These are phyloP conservation scores for Ophthalmolycus amberensis DNA, from an alignment of 2,113 vertebrate genomes.

Conservation along the genomic window DNA sequence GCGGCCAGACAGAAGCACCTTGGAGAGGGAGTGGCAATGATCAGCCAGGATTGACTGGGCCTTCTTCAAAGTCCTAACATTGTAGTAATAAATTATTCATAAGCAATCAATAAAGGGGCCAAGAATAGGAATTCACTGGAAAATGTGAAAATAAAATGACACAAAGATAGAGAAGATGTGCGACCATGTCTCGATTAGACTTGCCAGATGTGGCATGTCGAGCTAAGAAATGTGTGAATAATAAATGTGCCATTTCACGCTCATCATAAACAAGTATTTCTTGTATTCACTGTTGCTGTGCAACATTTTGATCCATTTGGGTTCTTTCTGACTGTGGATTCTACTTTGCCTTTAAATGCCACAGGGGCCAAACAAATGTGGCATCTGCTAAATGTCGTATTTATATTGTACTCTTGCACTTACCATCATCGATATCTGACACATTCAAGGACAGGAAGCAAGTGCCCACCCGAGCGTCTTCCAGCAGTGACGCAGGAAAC, in stretches of 20 bases:
- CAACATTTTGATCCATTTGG: background rate
- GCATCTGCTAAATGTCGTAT: background rate
- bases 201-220: background rate
- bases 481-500: conserved; percentile 69
- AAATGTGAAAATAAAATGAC: background rate
- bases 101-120: background rate
- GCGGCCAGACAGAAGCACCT: background rate
- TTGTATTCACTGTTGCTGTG: background rate
- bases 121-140: background rate
- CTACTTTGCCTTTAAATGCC: background rate
- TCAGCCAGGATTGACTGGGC: background rate
- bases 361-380: background rate
- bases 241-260: background rate
- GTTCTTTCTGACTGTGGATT: background rate
- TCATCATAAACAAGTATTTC: background rate
- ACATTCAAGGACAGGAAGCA: conserved; percentile 80
- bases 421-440: conserved; percentile 82
- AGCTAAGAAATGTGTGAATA: conserved; percentile 5
- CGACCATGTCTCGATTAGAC: background rate
- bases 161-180: background rate
- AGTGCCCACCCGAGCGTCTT: conserved; percentile 67
- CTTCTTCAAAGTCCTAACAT: background rate
- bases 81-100: background rate
- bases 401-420: conserved; percentile 29
- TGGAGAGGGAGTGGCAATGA: background rate